Base-by-base conservation (phyloP, 2,888 invertebrate species). In the Perdita meconis region DNA sequence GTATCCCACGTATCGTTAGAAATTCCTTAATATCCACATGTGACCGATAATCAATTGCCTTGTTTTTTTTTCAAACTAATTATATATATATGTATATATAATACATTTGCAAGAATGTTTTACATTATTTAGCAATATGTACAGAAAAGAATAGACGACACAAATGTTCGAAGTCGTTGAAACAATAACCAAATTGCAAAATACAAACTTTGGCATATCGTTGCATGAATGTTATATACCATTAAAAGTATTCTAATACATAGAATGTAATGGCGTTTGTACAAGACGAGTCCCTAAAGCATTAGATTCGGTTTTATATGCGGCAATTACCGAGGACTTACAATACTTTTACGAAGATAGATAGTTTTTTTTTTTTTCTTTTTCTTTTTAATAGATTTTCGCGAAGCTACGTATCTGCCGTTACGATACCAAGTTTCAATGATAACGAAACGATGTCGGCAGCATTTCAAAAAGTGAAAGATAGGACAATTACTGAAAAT, bases 81-180 rank as follows among this genome's bases (percentile, higher is more conserved):
- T 84, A 84, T 78, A 85, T 57, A 19, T 61, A 69, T 84, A 84
- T 78, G 84, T 57, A 19, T 61, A 69, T 81, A 78, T 68, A 68
- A 80, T 80, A 81, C 63, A 72, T 82, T 47, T 86, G 81, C 78
- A 87, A 84, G 80, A 84, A 76, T 71, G 71, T 82, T 80, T 85
- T 77, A 72, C 63, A 77, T 63, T 82, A 82, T 78, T 78, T 82
- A 83, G 78, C 80, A 84, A 76, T 88, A 88, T 88, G 74, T 88
- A 88, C 87, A 88, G 74, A 63, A 78, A 80, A 80, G 81, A 80
- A 47, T 81, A 66, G 59, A 79, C 66, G 64, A 80, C 61, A 61
- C n/a, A 30, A 30, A 40, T 74, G 78, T 56, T 67, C 38, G 60
- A 66, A 77, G 66, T 57, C 22, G 64, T 69, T 74, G 44, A 78